A percentile compares a stretch with the other conserved stretches of the same genome.
Conservation (phyloP, 2,797 vertebrate species). For the Sternarchorhynchus goeldii region DNA sequence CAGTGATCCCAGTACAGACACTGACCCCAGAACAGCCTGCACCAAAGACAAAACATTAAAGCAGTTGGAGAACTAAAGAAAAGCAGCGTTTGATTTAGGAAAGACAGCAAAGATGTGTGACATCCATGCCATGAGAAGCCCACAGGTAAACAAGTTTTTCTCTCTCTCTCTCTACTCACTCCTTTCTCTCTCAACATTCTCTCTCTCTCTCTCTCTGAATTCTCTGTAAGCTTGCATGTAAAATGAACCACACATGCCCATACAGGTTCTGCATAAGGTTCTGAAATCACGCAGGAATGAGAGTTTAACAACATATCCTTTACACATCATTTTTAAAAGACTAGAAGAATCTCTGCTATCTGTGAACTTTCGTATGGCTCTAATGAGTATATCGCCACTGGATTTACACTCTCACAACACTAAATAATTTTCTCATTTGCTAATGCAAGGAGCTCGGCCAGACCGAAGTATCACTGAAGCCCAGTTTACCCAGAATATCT, state of each 20-base stretch:
- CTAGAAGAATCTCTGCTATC: neutral
- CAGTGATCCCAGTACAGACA: too few relatives aligned
- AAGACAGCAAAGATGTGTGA: too few relatives aligned
- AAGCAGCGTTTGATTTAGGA: too few relatives aligned
- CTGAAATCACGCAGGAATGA: neutral
- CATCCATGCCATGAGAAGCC: too few relatives aligned
- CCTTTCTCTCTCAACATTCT: neutral
- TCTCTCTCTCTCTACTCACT: neutral
- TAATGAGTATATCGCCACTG: neutral
- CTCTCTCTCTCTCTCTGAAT: neutral
- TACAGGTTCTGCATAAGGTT: neutral
- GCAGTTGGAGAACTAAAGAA: too few relatives aligned
- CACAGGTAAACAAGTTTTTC: neutral
- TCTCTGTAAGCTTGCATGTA: neutral
- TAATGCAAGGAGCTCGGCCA: too few relatives aligned
- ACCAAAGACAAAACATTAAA: too few relatives aligned
- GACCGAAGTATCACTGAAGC: too few relatives aligned
- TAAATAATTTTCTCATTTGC: too few relatives aligned
- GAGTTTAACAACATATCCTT: neutral
- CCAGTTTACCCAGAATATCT: too few relatives aligned
- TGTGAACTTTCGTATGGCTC: neutral
- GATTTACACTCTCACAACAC: too few relatives aligned
- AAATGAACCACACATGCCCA: neutral
- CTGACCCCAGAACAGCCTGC: too few relatives aligned
- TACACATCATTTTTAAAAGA: neutral